These are phyloP conservation scores for Pseudoatta argentina DNA, from an alignment of 1,140 invertebrate species.

Conservation along the genomic window DNA sequence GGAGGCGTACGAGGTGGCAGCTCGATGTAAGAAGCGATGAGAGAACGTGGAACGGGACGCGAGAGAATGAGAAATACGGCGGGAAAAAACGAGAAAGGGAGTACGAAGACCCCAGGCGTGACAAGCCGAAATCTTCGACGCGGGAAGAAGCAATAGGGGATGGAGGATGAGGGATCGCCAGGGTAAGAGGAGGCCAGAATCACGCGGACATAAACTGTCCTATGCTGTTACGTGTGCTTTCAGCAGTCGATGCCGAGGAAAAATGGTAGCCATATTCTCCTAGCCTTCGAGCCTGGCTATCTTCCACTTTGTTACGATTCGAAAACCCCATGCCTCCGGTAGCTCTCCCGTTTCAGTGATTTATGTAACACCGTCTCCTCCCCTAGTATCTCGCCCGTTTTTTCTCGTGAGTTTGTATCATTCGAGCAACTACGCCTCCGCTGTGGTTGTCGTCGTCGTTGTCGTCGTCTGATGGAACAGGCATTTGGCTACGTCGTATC, in stretches of 20 bases:
- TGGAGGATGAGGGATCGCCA: background rate
- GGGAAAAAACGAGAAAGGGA: constrained; percentile 25
- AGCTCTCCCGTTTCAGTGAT: constrained; percentile 69
- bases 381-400: background rate
- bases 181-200: constrained; percentile 42
- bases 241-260: constrained; percentile 72
- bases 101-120: constrained; percentile 49
- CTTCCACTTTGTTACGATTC: constrained; percentile 76
- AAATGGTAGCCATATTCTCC: constrained; percentile 74
- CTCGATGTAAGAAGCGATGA: constrained; percentile 22
- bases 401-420: constrained; percentile 55
- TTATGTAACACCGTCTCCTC: constrained; percentile 65
- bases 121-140: constrained; percentile 71
- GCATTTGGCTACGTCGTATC: constrained; percentile 26
- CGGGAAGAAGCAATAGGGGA: background rate
- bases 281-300: constrained; percentile 69
- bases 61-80: constrained; percentile 36
- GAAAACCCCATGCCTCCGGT: constrained; percentile 64
- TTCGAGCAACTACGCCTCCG: constrained; percentile 13
- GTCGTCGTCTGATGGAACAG: constrained; percentile 29
- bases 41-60: background rate
- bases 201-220: constrained; percentile 75
- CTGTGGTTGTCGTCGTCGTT: background rate
- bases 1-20: background rate
- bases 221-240: constrained; percentile 73